phyloP scores from a whole-genome alignment of 2,113 vertebrate species.

The Hippocampus zosterae region DNA sequence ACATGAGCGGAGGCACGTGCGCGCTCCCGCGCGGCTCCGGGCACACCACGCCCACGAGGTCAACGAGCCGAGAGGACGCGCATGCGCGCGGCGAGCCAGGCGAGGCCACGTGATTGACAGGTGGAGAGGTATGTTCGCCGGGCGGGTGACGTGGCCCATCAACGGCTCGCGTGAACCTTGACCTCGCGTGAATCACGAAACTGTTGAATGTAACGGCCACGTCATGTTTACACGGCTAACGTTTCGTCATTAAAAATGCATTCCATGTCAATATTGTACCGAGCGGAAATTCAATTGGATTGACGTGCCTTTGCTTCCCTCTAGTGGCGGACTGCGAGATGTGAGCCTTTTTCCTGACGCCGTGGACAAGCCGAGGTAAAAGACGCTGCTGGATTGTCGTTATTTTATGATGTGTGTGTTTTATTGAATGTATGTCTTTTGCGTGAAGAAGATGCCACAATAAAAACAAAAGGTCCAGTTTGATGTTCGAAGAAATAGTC shows the following conservation, averaged over 20 bases:
- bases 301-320: background rate
- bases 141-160: background rate
- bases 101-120: background rate
- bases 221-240: background rate
- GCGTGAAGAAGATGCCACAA: too few relatives aligned
- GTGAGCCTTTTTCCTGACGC: background rate
- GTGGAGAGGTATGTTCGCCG: background rate
- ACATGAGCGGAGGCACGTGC: too few relatives aligned
- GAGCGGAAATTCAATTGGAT: background rate
- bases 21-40: background rate
- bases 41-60: slow-evolving; percentile 1
- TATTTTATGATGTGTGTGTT: background rate
- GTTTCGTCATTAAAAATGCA: background rate
- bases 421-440: too few relatives aligned
- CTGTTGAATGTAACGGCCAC: background rate
- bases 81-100: background rate
- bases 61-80: background rate
- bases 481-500: too few relatives aligned
- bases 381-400: background rate
- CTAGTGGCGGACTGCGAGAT: background rate
- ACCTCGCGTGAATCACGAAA: background rate
- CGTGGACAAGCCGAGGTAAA: background rate
- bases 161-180: background rate
- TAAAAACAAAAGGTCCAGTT: too few relatives aligned
- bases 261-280: background rate